phyloP scores from a whole-genome alignment of 1,140 invertebrate genomes.

The Euglossa dilemma region DNA sequence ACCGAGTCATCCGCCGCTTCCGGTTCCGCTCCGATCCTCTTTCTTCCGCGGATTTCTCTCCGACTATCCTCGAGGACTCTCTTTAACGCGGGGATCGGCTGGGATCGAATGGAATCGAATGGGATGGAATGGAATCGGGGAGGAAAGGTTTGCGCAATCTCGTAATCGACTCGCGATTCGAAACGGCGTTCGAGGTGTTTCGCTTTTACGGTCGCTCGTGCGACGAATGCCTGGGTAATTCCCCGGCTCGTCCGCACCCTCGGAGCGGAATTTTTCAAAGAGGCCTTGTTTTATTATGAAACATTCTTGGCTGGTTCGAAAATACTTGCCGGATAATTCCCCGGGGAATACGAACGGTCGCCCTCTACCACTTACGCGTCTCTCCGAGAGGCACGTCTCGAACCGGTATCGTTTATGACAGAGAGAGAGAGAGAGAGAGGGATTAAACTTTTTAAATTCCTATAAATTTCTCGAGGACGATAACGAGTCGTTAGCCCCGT shows the following conservation, averaged over 20 bases:
- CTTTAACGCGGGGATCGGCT: no score
- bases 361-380: background rate
- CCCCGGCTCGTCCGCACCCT: no score
- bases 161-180: background rate
- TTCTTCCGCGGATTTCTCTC: background rate
- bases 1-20: background rate
- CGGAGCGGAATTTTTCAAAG: constrained; percentile 19
- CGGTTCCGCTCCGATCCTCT: background rate
- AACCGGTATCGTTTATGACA: constrained; percentile 29
- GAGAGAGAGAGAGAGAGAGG: no score
- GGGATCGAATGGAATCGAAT: background rate
- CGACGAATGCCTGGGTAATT: background rate
- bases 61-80: background rate
- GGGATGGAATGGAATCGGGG: background rate
- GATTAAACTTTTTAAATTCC: constrained; percentile 48
- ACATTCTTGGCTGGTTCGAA: constrained; percentile 26
- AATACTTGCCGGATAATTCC: constrained; percentile 38
- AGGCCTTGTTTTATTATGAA: constrained; percentile 34
- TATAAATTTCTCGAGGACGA: constrained; percentile 29
- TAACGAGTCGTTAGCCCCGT: constrained; percentile 9
- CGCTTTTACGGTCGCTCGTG: background rate
- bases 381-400: constrained; percentile 8
- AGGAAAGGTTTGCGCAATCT: background rate
- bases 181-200: background rate
- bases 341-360: constrained; percentile 6